phyloP scores from a whole-genome alignment of 2,113 vertebrate species.

The Seriola dumerili region DNA sequence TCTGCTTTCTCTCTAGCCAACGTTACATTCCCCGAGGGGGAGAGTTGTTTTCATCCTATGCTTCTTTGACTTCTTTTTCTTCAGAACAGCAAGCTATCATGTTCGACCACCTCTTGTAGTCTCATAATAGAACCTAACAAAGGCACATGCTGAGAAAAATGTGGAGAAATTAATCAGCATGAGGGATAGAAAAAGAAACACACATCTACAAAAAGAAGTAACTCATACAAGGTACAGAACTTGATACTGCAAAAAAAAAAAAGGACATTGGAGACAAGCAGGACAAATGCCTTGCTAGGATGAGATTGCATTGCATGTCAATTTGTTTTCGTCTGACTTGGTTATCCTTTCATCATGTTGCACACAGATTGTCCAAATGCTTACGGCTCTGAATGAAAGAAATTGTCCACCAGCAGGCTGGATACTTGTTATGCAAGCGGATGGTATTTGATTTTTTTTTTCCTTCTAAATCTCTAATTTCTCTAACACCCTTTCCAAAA shows the following conservation, averaged over 20 bases:
- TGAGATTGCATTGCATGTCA: slow-evolving; percentile 19
- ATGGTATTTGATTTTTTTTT: slow-evolving; percentile 34
- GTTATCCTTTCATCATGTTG: slow-evolving; percentile 6
- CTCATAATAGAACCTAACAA: neutral
- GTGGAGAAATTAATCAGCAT: slow-evolving; percentile 17
- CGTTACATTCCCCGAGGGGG: neutral
- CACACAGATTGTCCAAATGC: slow-evolving; percentile 22
- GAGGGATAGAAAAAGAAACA: slow-evolving; percentile 21
- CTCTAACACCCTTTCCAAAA: slow-evolving; percentile 66
- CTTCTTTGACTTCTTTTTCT: slow-evolving; percentile 36
- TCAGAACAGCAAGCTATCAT: slow-evolving; percentile 5
- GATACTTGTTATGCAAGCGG: slow-evolving; percentile 42
- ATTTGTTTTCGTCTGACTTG: neutral
- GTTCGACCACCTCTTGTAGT: neutral
- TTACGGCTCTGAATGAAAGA: neutral
- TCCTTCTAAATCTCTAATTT: slow-evolving; percentile 51
- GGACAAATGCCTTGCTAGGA: neutral
- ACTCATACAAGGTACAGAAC: neutral
- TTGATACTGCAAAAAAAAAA: slow-evolving; percentile 1
- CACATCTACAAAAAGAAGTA: neutral
- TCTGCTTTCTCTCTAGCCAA: slow-evolving; percentile 32
- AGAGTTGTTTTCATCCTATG: slow-evolving; percentile 34
- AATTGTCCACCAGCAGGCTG: neutral
- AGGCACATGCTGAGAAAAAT: neutral
- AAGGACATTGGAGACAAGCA: neutral